Percentiles rank a stretch among this genome's conserved stretches.
phyloP scores from a whole-genome alignment of 2,888 invertebrate species.

The Ectobius pallidus region DNA sequence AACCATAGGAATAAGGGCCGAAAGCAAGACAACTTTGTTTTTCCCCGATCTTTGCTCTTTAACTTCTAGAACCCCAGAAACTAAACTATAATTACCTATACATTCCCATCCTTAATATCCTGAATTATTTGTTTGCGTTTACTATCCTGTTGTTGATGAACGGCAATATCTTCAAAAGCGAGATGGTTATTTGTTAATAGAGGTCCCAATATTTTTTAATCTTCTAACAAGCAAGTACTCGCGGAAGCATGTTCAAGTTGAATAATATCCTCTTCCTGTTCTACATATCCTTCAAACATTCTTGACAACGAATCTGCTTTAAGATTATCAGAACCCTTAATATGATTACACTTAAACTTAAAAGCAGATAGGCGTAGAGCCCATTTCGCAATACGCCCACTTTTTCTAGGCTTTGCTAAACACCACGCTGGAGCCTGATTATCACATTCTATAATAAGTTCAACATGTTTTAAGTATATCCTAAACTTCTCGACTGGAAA shows the following conservation, averaged over 20 bases:
- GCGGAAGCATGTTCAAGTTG: not conserved
- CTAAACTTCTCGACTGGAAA: not conserved
- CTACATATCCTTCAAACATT: not conserved
- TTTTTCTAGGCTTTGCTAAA: not conserved
- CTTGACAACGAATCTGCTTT: not conserved
- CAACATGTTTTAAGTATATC: not conserved
- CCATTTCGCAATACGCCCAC: not conserved
- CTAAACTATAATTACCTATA: too few relatives aligned
- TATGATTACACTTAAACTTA: not conserved
- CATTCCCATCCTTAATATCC: too few relatives aligned
- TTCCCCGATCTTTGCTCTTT: too few relatives aligned
- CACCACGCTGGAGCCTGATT: not conserved
- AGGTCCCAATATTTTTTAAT: too few relatives aligned
- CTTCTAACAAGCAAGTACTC: not conserved
- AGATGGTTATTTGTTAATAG: not conserved
- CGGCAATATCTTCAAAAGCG: not conserved
- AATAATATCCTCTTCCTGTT: not conserved
- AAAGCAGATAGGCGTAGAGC: not conserved
- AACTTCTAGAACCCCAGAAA: too few relatives aligned
- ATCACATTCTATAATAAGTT: not conserved
- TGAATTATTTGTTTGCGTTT: too few relatives aligned
- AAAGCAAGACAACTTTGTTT: not conserved
- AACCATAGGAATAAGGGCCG: not conserved
- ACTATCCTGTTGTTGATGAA: not conserved
- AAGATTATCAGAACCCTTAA: not conserved